Conservation (phyloP, 2,113 vertebrate genomes). For the Chaetodon trifascialis region DNA sequence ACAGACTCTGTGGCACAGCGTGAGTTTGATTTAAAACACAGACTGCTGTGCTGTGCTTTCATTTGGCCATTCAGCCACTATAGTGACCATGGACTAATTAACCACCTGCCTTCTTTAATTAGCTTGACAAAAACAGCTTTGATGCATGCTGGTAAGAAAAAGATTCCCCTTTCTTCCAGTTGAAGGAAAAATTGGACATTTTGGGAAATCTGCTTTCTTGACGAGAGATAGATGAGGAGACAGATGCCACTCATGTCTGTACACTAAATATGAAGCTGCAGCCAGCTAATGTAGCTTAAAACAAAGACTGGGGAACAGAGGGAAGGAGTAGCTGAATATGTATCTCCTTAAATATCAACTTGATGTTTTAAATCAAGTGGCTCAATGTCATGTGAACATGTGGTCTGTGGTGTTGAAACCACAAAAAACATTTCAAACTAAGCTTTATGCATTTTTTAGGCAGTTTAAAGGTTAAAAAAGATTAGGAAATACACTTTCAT, state of each 20-base stretch:
- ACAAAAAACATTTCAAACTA: too few relatives aligned
- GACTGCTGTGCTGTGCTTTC: background rate
- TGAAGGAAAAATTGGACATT: background rate
- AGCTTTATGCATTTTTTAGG: background rate
- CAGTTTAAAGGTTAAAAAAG: background rate
- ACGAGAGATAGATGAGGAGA: too few relatives aligned
- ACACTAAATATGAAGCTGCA: background rate
- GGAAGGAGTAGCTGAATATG: too few relatives aligned
- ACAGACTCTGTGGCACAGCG: constrained; percentile 1
- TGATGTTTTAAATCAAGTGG: background rate
- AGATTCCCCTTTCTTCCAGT: background rate
- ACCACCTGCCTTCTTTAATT: too few relatives aligned
- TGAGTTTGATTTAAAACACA: constrained; percentile 14
- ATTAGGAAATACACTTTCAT: background rate
- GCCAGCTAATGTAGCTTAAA: background rate
- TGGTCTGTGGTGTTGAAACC: too few relatives aligned
- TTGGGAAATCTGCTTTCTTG: background rate
- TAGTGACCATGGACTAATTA: background rate
- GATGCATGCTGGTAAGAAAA: background rate
- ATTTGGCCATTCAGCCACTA: background rate
- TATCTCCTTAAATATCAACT: too few relatives aligned
- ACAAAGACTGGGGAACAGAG: background rate
- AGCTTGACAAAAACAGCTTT: background rate
- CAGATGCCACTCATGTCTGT: too few relatives aligned
- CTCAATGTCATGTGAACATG: background rate